Conservation (phyloP, 2,888 invertebrate species). For the Deilephila elpenor region DNA sequence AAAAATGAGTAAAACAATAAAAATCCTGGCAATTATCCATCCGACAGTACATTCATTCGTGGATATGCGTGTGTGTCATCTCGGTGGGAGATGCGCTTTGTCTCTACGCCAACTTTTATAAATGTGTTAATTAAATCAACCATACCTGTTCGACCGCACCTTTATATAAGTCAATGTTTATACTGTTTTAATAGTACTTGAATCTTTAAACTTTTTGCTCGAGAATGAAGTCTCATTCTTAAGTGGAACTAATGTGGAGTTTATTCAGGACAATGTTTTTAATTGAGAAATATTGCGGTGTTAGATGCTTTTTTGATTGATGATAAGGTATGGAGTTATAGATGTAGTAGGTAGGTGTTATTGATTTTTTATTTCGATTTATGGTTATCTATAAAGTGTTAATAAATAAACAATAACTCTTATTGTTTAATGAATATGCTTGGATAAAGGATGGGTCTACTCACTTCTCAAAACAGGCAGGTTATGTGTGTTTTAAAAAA, state of each 20-base stretch:
- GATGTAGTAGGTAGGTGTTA: too few species aligned
- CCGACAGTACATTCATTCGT: constrained; percentile 37
- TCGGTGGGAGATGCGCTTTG: constrained; percentile 40
- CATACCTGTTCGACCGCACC: constrained; percentile 35
- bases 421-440: too few species aligned
- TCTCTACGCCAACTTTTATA: constrained; percentile 33
- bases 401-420: too few species aligned
- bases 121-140: constrained; percentile 58
- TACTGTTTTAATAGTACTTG: neutral
- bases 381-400: too few species aligned
- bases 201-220: neutral
- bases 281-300: neutral
- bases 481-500: too few species aligned
- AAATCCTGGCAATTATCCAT: neutral
- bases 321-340: too few species aligned
- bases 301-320: neutral
- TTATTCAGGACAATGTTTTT: neutral
- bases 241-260: neutral
- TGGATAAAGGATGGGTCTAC: too few species aligned
- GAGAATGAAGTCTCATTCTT: neutral
- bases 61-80: constrained; percentile 37
- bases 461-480: too few species aligned
- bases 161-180: neutral
- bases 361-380: too few species aligned
- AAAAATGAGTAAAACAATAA: neutral